Base-by-base conservation (phyloP, 2,113 vertebrate species). In the Tachysurus vachellii region DNA sequence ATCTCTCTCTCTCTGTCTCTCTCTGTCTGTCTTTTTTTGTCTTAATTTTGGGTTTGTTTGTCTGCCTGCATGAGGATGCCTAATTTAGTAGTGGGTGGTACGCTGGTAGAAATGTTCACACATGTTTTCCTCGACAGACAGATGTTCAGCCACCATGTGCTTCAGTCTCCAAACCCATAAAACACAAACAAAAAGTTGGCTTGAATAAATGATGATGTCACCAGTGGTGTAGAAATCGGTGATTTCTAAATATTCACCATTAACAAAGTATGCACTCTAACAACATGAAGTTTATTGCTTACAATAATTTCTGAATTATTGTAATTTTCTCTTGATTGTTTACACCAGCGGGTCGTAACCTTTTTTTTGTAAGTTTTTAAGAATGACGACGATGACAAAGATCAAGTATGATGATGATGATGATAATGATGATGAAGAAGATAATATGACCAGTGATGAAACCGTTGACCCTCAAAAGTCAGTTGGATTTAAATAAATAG, bases 11-110 rank as follows among this genome's bases (percentile, higher is more conserved):
- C 28, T 59, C 54, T 84, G 17, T 57, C n/a, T 71, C 83, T 75
- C 54, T 75, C 68, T 75, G 70, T 85, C 31, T 84, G 64, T 71
- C 50, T 70, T 76, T 64, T 50, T 47, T 53, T 73, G 36, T 66
- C 53, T 2, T 77, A 50, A n/a, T 85, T 85, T 85, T 66, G 59
- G 57, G 13, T 64, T 76, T 85, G 68, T 59, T 73, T 36, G 44
- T 64, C 56, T 85, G 56, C 54, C 71, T 75, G 53, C 21, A n/a
- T 17, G 54, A 16, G 23, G 59, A 47, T 50, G 59, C 36, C 59
- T 64, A 47, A 47, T 66, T 66, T 66, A 83, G 21, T 66, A 26
- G 61, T 66, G 61, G 61, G 81, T 50, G 81, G 81, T 50, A 66
- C 16, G 61, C 42, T 7, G 26, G 23, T 1, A 50, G 81, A 47